phyloP scores from a whole-genome alignment of 2,113 vertebrate genomes.

The Prolemur simus region DNA sequence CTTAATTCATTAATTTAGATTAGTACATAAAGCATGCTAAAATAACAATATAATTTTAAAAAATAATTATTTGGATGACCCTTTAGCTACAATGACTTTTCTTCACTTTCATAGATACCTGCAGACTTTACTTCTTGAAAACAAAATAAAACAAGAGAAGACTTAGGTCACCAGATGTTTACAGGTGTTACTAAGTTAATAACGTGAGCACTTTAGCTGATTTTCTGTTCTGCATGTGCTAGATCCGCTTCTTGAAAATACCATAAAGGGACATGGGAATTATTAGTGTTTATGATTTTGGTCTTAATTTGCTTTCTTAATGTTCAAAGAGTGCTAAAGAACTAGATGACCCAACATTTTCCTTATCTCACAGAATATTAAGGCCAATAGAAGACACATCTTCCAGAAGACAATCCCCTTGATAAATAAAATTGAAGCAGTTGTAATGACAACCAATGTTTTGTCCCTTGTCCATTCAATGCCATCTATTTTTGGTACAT shows the following conservation, averaged over 20 bases:
- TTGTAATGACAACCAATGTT: not conserved
- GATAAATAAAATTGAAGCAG: not conserved
- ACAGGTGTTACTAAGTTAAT: not conserved
- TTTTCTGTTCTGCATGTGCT: not conserved
- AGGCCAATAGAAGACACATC: not conserved
- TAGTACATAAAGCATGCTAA: slow-evolving; percentile 35
- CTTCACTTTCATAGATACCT: not conserved
- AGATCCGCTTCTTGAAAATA: not conserved
- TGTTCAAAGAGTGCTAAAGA: slow-evolving; percentile 47
- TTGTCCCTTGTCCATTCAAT: not conserved
- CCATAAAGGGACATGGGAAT: not conserved
- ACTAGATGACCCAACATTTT: not conserved
- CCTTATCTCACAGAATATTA: not conserved
- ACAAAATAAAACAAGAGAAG: not conserved
- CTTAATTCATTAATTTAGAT: slow-evolving; percentile 39
- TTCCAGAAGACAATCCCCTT: not conserved
- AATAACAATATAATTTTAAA: slow-evolving; percentile 32
- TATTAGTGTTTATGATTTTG: not conserved
- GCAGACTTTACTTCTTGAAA: not conserved
- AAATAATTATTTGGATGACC: slow-evolving; percentile 34
- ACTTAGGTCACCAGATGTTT: not conserved
- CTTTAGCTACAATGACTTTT: not conserved
- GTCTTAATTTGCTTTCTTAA: slow-evolving; percentile 61
- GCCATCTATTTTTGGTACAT: not conserved
- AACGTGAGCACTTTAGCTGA: not conserved